Evolutionary conservation across 2,888 invertebrate species (phyloP), one percentile per base, ranked within the genome.

Genomic region (Unio delphinus): DNA sequence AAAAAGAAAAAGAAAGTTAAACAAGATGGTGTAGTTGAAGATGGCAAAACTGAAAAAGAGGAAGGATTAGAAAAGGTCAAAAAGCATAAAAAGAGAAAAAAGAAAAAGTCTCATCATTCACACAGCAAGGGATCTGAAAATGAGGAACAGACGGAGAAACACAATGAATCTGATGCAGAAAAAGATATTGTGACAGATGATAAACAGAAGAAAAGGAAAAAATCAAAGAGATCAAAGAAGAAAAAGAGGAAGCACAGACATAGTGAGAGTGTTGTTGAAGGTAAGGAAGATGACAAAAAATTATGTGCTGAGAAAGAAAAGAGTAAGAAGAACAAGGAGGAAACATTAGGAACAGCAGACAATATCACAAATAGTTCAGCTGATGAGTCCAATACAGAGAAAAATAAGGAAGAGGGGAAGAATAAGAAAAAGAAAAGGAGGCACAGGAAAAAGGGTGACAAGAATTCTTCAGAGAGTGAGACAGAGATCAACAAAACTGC

Each of bases 1-100:
- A 81, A 75, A 74, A 82, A 83, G 56, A 83, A 81, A 69, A 83
- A 83, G 73, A 77, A 76, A 56, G 81, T 78, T 55, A 76, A 77
- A 60, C 67, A 77, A 28, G 76, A 74, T 45, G 70, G 74, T 63
- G 75, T 73, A 55, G 69, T 64, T 30, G 76, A 73, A 17, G 69
- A 65, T 26, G 72, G 66, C 60, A 67, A 71, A 18, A 67, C 73
- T 45, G 70, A 68, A 62, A 72, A 78, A 62, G 74, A 78, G 61
- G 75, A 73, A 28, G 74, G 70, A 58, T 64, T 66, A 61, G 69
- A 59, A 26, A 69, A 73, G 59, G 69, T 60, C 30, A 71, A 73
- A 55, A 66, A 67, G 62, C 64, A 70, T 55, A 72, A 71, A 68
- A 72, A 71, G 63, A 67, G 69, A 23, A 57, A 60, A 23, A 59